A percentile compares a stretch with the other conserved stretches of the same genome.
Conservation (phyloP, 2,113 vertebrate genomes). For the Ammospiza nelsoni region DNA sequence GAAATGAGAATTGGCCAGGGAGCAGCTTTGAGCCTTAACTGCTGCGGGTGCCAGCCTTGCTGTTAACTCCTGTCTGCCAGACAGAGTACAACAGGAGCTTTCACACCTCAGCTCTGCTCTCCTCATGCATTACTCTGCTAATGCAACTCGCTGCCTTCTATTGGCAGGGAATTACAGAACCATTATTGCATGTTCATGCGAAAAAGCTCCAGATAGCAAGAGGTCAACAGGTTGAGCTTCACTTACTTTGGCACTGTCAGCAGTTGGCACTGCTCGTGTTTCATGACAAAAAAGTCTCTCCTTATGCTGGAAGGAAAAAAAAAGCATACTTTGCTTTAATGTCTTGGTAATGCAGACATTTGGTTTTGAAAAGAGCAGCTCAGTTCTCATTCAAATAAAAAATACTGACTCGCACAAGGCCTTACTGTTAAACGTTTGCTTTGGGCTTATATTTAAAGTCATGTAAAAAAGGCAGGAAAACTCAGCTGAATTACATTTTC, state of each 20-base stretch:
- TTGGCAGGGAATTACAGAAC: conserved; percentile 21
- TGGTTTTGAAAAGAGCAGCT: background rate
- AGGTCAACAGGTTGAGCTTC: conserved; percentile 24
- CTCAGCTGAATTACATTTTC: background rate
- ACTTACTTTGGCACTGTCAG: background rate
- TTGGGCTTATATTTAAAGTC: background rate
- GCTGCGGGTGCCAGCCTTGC: background rate
- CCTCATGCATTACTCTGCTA: background rate
- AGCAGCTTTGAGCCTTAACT: background rate
- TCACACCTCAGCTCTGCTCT: conserved; percentile 18
- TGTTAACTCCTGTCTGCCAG: background rate
- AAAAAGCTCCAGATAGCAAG: background rate
- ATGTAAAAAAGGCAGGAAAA: background rate
- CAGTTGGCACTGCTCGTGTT: background rate
- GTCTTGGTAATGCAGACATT: background rate
- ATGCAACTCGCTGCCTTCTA: background rate
- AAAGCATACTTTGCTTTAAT: background rate
- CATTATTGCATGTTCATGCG: conserved; percentile 37
- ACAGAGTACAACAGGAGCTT: background rate
- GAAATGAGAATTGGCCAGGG: background rate
- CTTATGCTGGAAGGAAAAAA: background rate
- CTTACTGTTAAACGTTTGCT: background rate
- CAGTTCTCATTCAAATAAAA: background rate
- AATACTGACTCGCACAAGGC: background rate
- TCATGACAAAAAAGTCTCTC: background rate